phyloP scores from a whole-genome alignment of 2,888 invertebrate genomes.

The Pogonocherus hispidulus region DNA sequence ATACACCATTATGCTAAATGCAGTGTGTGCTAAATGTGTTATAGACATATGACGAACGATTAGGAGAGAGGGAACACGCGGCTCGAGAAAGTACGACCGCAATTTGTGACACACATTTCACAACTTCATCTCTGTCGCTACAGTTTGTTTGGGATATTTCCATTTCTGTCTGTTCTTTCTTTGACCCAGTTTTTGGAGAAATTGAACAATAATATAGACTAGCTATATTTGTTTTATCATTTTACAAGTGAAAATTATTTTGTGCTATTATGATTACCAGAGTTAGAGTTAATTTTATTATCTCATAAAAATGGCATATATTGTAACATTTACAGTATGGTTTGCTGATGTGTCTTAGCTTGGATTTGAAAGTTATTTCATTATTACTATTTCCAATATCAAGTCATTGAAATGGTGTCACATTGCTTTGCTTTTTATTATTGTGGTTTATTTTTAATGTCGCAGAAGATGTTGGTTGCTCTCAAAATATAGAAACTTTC shows the following conservation, averaged over 20 bases:
- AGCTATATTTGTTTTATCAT: conserved; percentile 45
- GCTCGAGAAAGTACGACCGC: conserved; percentile 62
- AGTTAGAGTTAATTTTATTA: conserved; percentile 28
- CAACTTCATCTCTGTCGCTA: conserved; percentile 58
- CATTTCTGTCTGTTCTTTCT: conserved; percentile 64
- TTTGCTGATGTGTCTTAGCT: neutral
- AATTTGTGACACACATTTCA: conserved; percentile 64
- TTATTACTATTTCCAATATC: no score
- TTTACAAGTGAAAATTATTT: conserved; percentile 44
- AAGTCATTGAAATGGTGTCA: neutral
- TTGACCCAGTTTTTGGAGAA: conserved; percentile 66
- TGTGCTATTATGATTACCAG: conserved; percentile 36
- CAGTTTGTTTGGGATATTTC: conserved; percentile 50
- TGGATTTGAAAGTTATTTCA: conserved; percentile 3
- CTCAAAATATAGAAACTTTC: neutral
- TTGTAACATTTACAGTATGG: conserved; percentile 5
- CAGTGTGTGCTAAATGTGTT: conserved; percentile 31
- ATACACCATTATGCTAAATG: conserved; percentile 20
- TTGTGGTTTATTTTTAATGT: neutral
- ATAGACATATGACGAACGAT: conserved; percentile 23
- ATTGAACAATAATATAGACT: conserved; percentile 58
- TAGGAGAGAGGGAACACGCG: conserved; percentile 19
- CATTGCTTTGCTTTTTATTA: neutral
- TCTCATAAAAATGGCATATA: conserved; percentile 34
- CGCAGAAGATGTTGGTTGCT: neutral